phyloP scores from a whole-genome alignment of 2,888 invertebrate species.

The Pheosia gnoma region DNA sequence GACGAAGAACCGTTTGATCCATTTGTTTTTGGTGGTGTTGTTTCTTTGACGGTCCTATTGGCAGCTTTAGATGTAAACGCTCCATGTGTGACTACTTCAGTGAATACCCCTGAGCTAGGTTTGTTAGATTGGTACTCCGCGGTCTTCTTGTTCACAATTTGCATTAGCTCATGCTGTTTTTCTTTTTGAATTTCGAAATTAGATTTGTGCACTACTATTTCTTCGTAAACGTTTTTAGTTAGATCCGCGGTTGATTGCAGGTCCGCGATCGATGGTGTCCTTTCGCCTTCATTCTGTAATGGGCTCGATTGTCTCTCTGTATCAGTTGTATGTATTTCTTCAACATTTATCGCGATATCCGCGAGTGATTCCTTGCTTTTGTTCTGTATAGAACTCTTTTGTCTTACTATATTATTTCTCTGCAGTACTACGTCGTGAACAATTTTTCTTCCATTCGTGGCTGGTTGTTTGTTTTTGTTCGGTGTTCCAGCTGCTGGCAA shows the following conservation, averaged over 20 bases:
- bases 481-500: background rate
- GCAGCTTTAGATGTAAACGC: conserved; percentile 68
- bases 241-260: conserved; percentile 21
- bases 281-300: background rate
- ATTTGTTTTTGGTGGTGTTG: conserved; percentile 43
- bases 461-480: background rate
- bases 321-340: background rate
- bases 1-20: conserved; percentile 51
- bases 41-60: conserved; percentile 57
- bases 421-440: conserved; percentile 56
- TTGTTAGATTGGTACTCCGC: conserved; percentile 73
- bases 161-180: conserved; percentile 67
- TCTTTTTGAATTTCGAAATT: conserved; percentile 70
- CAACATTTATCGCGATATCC: background rate
- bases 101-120: conserved; percentile 74
- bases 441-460: conserved; percentile 24
- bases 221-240: conserved; percentile 59
- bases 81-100: conserved; percentile 76
- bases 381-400: background rate
- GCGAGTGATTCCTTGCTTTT: background rate
- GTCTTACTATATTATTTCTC: conserved; percentile 30
- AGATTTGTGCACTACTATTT: conserved; percentile 62
- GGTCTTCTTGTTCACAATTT: conserved; percentile 72
- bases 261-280: background rate
- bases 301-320: background rate